Percentiles rank a stretch among this genome's conserved stretches.
Conservation (phyloP, 2,113 vertebrate species). For the Eubucco bourcierii region DNA sequence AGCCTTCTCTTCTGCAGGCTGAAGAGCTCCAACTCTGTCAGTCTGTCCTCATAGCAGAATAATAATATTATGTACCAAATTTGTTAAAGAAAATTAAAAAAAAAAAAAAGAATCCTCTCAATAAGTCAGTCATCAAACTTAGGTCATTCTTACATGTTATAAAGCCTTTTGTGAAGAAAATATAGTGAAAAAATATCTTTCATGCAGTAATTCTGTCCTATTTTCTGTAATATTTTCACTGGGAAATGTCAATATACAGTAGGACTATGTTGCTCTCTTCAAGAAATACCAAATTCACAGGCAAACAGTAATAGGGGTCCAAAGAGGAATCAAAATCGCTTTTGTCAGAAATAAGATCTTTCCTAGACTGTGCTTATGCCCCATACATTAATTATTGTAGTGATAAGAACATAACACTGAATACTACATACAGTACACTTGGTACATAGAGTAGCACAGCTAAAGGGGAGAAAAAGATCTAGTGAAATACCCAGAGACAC, state of each 20-base stretch:
- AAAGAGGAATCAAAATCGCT: not conserved
- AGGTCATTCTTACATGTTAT: not conserved
- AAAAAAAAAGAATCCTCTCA: not conserved
- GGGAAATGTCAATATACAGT: not conserved
- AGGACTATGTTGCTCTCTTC: not conserved
- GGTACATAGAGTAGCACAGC: not conserved
- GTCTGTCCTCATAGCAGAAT: no score
- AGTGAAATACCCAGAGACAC: not conserved
- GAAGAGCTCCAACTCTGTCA: no score
- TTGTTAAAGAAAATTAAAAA: not conserved
- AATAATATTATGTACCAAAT: not conserved
- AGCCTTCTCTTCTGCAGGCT: no score
- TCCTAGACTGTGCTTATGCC: not conserved
- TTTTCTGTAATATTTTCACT: not conserved
- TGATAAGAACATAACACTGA: not conserved
- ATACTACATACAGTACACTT: not conserved
- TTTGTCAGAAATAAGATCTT: not conserved
- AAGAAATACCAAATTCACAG: not conserved
- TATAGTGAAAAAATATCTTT: not conserved
- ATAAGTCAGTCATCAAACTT: not conserved
- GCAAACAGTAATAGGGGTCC: not conserved
- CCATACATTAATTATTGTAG: not conserved
- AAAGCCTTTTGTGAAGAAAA: not conserved
- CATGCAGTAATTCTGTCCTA: not conserved
- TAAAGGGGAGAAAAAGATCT: not conserved